A percentile compares a stretch with the other conserved stretches of the same genome.
phyloP scores from a whole-genome alignment of 2,113 vertebrate genomes.

The Scatophagus argus region DNA sequence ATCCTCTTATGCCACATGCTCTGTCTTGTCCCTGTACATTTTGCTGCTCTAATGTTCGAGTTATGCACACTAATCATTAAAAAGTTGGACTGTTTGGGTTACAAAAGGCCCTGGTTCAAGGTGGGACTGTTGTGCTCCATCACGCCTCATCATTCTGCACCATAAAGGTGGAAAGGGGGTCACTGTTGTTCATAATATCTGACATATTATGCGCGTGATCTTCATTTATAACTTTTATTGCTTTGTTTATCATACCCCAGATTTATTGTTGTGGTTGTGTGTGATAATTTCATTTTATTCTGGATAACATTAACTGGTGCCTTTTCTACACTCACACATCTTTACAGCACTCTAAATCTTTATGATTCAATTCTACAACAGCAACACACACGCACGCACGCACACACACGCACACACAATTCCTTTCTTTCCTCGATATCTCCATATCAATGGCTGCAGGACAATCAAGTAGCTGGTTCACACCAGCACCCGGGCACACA shows the following conservation, averaged over 20 bases:
- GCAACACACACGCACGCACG: conserved; percentile 6
- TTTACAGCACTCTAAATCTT: conserved; percentile 20
- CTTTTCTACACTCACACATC: too few species aligned
- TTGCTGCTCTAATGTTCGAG: background rate
- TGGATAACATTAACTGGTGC: background rate
- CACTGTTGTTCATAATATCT: too few species aligned
- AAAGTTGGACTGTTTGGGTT: background rate
- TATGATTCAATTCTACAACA: background rate
- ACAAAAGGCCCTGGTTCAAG: too few species aligned
- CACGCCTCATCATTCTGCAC: too few species aligned
- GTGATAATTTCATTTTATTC: conserved; percentile 1
- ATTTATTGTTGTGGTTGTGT: conserved; percentile 6
- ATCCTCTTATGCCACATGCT: background rate
- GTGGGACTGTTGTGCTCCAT: too few species aligned
- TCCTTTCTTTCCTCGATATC: conserved; percentile 48
- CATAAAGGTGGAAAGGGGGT: too few species aligned
- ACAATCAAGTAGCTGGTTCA: conserved; percentile 55
- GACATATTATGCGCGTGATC: too few species aligned
- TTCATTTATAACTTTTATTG: background rate
- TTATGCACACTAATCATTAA: background rate
- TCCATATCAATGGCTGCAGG: conserved; percentile 69
- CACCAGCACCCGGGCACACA: conserved; percentile 33
- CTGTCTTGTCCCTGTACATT: background rate
- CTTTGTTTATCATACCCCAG: background rate
- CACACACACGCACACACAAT: conserved; percentile 9